Evolutionary conservation across 2,113 vertebrate genomes (phyloP).

Genomic region (Centropus bengalensis): DNA sequence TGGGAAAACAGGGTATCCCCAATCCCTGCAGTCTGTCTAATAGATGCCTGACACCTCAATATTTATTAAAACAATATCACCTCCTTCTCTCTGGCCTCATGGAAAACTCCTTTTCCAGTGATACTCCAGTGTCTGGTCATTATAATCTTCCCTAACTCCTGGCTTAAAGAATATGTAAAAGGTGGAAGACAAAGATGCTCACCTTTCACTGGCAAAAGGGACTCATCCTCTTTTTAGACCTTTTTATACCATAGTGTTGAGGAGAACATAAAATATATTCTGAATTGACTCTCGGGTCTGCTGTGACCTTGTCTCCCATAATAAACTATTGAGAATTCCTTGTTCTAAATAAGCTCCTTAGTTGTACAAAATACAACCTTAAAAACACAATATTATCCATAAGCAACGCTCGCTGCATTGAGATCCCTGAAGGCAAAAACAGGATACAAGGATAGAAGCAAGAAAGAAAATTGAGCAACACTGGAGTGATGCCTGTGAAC

Average conservation of each 20-base stretch:
- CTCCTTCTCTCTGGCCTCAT: neutral
- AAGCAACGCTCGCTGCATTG: neutral
- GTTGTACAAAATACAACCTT: neutral
- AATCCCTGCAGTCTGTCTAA: neutral
- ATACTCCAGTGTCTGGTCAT: neutral
- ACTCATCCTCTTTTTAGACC: neutral
- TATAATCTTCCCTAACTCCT: neutral
- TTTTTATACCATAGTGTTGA: neutral
- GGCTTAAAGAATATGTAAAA: neutral
- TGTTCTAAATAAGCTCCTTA: neutral
- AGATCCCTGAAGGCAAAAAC: constrained; percentile 39
- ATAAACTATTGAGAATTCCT: neutral
- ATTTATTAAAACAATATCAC: neutral
- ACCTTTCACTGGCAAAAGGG: neutral
- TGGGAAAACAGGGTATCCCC: neutral
- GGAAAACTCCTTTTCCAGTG: neutral
- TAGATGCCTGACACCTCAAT: neutral
- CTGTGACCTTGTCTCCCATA: neutral
- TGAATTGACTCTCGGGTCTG: neutral
- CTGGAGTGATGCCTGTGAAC: constrained; percentile 8
- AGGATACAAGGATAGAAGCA: neutral
- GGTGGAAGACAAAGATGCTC: neutral
- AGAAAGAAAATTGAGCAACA: constrained; percentile 17
- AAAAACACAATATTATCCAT: neutral
- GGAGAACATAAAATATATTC: neutral